Evolutionary conservation across 2,888 invertebrate genomes (phyloP).

Genomic region (Megaustenia siamemsis): DNA sequence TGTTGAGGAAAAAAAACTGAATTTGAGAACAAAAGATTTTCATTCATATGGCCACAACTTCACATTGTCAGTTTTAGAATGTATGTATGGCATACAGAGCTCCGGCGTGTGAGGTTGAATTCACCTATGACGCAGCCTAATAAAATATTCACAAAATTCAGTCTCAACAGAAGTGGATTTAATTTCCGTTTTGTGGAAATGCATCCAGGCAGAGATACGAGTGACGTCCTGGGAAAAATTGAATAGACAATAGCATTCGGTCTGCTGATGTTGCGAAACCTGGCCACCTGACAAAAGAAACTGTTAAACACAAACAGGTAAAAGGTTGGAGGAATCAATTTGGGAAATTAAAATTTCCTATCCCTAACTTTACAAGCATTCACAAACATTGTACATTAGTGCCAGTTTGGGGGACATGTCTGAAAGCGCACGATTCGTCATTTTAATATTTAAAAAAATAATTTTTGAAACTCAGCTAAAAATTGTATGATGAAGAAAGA

Average conservation of each 20-base stretch:
- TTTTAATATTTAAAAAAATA: too few species aligned
- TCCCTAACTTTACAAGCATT: not conserved
- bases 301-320: not conserved
- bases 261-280: constrained; percentile 13
- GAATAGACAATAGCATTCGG: constrained; percentile 24
- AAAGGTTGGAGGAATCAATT: not conserved
- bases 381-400: too few species aligned
- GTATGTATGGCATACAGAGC: not conserved
- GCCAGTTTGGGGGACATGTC: too few species aligned
- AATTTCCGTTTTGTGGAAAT: constrained; percentile 45
- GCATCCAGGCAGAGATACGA: constrained; percentile 23
- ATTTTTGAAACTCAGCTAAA: too few species aligned
- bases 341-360: not conserved
- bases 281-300: not conserved
- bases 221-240: not conserved
- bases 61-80: too few species aligned
- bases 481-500: too few species aligned
- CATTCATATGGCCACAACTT: too few species aligned
- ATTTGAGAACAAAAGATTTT: too few species aligned
- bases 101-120: not conserved
- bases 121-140: not conserved
- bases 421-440: too few species aligned
- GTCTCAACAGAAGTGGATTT: constrained; percentile 19
- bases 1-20: too few species aligned
- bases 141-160: constrained; percentile 19